Evolutionary conservation across 1,140 invertebrate species (phyloP).

Genomic region (Ceratitis capitata): DNA sequence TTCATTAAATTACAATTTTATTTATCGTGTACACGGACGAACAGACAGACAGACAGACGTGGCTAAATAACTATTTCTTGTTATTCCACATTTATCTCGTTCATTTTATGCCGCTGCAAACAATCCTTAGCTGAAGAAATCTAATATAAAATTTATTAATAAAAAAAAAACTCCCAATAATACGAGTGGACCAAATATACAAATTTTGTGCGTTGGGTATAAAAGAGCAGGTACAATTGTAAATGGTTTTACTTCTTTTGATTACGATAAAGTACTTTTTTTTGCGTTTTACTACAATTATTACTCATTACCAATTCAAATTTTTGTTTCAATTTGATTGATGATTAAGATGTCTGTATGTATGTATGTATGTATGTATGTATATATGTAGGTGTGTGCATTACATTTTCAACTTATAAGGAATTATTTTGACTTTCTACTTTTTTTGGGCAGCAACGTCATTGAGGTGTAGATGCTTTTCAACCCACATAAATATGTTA

Average conservation of each 20-base stretch:
- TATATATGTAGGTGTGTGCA: neutral
- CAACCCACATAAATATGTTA: neutral
- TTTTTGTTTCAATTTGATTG: neutral
- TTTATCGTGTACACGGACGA: no score
- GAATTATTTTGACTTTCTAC: slow-evolving; percentile 1
- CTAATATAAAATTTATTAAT: no score
- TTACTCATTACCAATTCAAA: slow-evolving; percentile 17
- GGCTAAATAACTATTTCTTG: no score
- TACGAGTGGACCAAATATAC: no score
- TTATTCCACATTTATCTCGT: no score
- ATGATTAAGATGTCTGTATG: neutral
- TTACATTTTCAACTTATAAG: neutral
- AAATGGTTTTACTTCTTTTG: neutral
- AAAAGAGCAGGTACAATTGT: no score
- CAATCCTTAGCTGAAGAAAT: no score
- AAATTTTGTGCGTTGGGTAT: no score
- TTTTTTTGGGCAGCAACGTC: neutral
- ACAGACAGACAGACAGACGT: no score
- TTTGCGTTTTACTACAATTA: neutral
- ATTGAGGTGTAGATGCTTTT: neutral
- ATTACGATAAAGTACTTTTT: neutral
- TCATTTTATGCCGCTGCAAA: no score
- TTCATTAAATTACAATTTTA: no score
- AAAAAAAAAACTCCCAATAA: no score
- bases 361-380: neutral